These are phyloP conservation scores for Listrodromus nycthemerus DNA, from an alignment of 2,888 invertebrate genomes.

Conservation along the genomic window DNA sequence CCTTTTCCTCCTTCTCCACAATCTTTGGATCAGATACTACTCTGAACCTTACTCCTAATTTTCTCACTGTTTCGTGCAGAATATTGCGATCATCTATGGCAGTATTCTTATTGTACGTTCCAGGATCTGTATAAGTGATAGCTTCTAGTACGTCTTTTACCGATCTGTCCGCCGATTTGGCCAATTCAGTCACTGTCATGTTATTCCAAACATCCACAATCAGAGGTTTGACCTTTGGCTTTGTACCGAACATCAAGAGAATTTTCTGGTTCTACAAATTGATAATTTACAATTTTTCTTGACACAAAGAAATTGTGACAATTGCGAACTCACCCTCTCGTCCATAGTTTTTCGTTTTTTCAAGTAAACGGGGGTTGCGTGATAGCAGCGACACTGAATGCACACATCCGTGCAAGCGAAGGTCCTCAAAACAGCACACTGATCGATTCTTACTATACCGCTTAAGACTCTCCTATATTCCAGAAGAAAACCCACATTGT, in stretches of 20 bases:
- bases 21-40: slow-evolving; percentile 86
- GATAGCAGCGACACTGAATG: slow-evolving; percentile 74
- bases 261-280: slow-evolving; percentile 75
- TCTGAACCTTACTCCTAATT: slow-evolving; percentile 88
- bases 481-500: slow-evolving; percentile 29
- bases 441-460: slow-evolving; percentile 62
- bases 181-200: slow-evolving; percentile 92
- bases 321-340: slow-evolving; percentile 85
- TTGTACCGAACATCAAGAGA: slow-evolving; percentile 80
- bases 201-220: slow-evolving; percentile 91
- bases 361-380: slow-evolving; percentile 82
- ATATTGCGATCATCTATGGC: slow-evolving; percentile 88
- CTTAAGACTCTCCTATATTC: slow-evolving; percentile 63
- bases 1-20: slow-evolving; percentile 81
- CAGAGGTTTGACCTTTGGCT: slow-evolving; percentile 81
- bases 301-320: not conserved
- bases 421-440: slow-evolving; percentile 43
- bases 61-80: slow-evolving; percentile 89
- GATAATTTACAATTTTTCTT: slow-evolving; percentile 73
- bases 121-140: slow-evolving; percentile 88
- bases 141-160: slow-evolving; percentile 90
- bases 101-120: slow-evolving; percentile 86
- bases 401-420: slow-evolving; percentile 45
- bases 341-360: slow-evolving; percentile 88
- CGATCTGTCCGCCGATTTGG: slow-evolving; percentile 87